These are phyloP conservation scores for Thecocarcelia acutangulata DNA, from an alignment of 2,888 invertebrate genomes.

Conservation along the genomic window DNA sequence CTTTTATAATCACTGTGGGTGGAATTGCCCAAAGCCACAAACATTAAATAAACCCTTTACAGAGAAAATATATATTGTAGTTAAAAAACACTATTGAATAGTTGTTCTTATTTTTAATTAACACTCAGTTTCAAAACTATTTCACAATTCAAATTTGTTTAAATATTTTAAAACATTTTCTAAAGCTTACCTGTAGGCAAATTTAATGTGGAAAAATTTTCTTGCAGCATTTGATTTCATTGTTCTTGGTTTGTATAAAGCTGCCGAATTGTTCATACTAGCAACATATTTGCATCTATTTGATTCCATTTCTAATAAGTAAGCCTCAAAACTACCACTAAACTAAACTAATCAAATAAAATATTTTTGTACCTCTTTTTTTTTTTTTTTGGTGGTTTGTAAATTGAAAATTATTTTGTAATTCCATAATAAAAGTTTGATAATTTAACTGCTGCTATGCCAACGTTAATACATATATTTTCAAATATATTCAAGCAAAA, in stretches of 20 bases:
- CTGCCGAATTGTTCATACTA: background rate
- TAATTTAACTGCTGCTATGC: background rate
- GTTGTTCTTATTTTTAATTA: background rate
- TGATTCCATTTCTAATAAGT: conserved; percentile 23
- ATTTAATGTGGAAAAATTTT: background rate
- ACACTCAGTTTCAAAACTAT: conserved; percentile 14
- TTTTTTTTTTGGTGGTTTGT: conserved; percentile 43
- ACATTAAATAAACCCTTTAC: conserved; percentile 28
- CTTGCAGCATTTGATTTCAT: no score
- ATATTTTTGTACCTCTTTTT: conserved; percentile 24
- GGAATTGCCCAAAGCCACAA: conserved; percentile 30
- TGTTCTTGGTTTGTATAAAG: background rate
- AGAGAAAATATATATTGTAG: background rate
- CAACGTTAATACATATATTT: conserved; percentile 25
- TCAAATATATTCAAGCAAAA: conserved; percentile 42
- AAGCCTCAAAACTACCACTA: conserved; percentile 59
- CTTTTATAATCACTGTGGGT: no score
- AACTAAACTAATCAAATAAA: conserved; percentile 57
- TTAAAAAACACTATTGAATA: background rate
- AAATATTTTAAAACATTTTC: background rate
- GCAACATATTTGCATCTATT: conserved; percentile 15
- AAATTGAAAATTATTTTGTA: conserved; percentile 60
- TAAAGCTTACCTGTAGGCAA: background rate
- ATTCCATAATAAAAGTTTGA: conserved; percentile 6
- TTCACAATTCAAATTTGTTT: conserved; percentile 13